Evolutionary conservation across 2,888 invertebrate genomes (phyloP), one percentile per base, ranked within the genome.

Genomic region (Athalia cordata): DNA sequence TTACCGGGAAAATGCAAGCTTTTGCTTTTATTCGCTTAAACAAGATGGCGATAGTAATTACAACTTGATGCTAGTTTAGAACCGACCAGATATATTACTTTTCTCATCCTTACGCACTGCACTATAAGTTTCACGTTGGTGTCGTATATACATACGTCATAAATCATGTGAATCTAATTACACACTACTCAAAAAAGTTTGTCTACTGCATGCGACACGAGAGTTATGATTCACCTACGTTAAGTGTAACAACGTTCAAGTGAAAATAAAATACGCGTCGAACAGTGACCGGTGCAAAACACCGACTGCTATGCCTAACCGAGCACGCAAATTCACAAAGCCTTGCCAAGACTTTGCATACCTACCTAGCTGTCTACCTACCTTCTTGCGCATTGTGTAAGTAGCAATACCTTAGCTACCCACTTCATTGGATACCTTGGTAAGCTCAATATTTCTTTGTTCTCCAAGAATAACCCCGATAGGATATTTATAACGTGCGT

Each of bases 281-380:
- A 83, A 83, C 82, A 82, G 79, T 86, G 86, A 86, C 86, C 86
- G 84, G 86, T 84, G 80, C 82, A 68, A 68, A 78, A 72, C 77
- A 80, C 68, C 79, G 78, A 80, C 78, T 81, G 78, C 80, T 80
- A 80, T 79, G 79, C 81, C 81, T 82, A 61, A 77, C 79, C 80
- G n/a, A 47, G 59, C 59, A 72, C 47, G 45, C 45, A 72, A 72
- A 29, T 29, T 29, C 29, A 29, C 29, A 29, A 2, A 29, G 29
- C 29, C 29, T 29, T 29, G 29, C 59, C 57, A 7, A 59, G 5
- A 13, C 6, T 59, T 11, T 13, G 11, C 9, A 47, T 59, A 72
- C 72, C 43, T 57, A 70, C 67, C 77, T 72, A 74, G 50, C 79
- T 79, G 77, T 81, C 80, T 80, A 80, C 52, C n/a, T 59, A 72